These are phyloP conservation scores for Meta bourneti DNA, from an alignment of 2,888 invertebrate species.

Conservation along the genomic window DNA sequence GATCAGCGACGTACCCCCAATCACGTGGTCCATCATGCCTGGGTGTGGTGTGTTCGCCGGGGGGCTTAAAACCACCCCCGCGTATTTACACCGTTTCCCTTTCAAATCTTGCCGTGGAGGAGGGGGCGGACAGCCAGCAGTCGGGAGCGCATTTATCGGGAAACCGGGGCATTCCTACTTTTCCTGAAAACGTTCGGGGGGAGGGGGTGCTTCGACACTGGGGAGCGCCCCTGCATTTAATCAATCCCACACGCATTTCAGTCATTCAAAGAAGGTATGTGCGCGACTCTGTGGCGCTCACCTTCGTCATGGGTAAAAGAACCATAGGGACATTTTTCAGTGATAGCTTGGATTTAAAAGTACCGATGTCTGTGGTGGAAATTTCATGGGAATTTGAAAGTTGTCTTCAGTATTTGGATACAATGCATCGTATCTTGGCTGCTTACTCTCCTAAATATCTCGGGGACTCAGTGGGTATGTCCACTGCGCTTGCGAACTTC, in stretches of 20 bases:
- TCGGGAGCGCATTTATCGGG: neutral
- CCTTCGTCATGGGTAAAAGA: too few relatives aligned
- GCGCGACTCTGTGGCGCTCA: neutral
- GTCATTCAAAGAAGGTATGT: neutral
- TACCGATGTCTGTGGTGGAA: too few relatives aligned
- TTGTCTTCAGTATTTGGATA: too few relatives aligned
- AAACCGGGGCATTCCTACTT: neutral
- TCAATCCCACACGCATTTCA: constrained; percentile 44
- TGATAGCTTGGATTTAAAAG: too few relatives aligned
- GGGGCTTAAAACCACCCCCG: neutral
- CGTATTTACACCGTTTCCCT: constrained; percentile 46
- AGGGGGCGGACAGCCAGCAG: neutral
- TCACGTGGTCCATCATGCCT: neutral
- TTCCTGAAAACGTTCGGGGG: neutral
- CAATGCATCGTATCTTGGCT: too few relatives aligned
- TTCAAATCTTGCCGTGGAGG: constrained; percentile 24
- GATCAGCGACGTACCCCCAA: neutral
- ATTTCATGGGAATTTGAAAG: too few relatives aligned
- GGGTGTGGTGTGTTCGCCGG: neutral
- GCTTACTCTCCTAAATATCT: too few relatives aligned
- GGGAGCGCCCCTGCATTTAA: constrained; percentile 6
- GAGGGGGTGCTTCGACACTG: neutral
- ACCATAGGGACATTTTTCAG: too few relatives aligned
- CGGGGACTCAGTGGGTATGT: too few relatives aligned
- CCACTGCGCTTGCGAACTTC: too few relatives aligned